These are phyloP conservation scores for Suricata suricatta DNA, from an alignment of 2,113 vertebrate species.

Conservation along the genomic window DNA sequence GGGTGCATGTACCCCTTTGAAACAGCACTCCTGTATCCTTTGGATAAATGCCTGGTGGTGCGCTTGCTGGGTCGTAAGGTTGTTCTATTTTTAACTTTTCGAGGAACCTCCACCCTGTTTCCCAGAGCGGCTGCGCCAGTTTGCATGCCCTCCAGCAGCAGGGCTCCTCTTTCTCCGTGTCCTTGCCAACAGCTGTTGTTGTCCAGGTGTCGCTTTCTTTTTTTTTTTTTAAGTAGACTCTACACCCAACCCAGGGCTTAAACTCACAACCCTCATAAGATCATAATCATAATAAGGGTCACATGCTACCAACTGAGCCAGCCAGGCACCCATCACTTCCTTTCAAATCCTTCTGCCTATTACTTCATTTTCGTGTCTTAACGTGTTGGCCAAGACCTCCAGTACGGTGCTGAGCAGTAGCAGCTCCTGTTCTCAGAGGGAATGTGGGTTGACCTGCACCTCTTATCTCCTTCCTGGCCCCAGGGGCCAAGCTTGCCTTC, in stretches of 20 bases:
- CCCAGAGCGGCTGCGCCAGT: no score
- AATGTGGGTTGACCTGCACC: neutral
- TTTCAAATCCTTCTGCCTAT: neutral
- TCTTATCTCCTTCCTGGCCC: neutral
- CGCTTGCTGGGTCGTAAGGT: no score
- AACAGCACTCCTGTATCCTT: no score
- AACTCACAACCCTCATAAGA: neutral
- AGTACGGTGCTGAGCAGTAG: neutral
- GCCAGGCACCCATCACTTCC: neutral
- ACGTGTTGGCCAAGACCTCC: neutral
- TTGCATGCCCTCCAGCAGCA: no score
- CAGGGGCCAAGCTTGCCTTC: neutral
- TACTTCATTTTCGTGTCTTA: constrained; percentile 1
- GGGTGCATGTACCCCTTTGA: no score
- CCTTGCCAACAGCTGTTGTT: no score
- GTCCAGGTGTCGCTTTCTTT: no score
- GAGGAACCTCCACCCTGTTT: no score
- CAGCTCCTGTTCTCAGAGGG: neutral
- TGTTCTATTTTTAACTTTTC: no score
- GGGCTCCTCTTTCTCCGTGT: no score
- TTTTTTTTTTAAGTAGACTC: neutral
- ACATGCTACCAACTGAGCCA: neutral
- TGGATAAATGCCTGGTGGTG: no score
- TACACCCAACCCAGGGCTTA: neutral
- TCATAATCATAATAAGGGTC: neutral